phyloP scores from a whole-genome alignment of 2,888 invertebrate genomes.

The Deroplatys truncata region DNA sequence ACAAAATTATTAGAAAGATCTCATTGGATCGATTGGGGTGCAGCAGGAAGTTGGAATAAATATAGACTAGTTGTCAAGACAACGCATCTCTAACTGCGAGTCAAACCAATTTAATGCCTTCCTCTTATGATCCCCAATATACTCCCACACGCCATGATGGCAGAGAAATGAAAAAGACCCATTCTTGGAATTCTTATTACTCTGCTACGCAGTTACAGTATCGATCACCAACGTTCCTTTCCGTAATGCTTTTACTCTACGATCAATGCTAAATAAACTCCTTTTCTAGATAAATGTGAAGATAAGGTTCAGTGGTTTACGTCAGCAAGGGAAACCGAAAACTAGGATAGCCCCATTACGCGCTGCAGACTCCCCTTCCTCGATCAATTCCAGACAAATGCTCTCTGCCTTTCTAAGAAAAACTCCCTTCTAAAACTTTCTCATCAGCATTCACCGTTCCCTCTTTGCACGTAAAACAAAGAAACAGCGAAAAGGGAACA shows the following conservation, averaged over 20 bases:
- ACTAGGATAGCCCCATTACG: background rate
- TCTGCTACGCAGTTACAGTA: background rate
- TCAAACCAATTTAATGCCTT: background rate
- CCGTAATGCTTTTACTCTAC: background rate
- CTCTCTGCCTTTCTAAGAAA: background rate
- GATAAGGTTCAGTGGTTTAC: background rate
- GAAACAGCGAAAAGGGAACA: background rate
- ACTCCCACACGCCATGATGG: background rate
- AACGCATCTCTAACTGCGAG: background rate
- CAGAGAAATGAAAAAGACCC: background rate
- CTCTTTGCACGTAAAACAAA: background rate
- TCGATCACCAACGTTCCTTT: background rate
- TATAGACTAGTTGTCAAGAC: background rate
- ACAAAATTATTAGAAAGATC: background rate
- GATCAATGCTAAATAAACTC: background rate
- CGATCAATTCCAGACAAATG: background rate
- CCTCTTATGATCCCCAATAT: background rate
- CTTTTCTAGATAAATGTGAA: background rate
- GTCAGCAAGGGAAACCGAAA: background rate
- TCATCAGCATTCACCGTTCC: background rate
- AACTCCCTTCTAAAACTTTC: background rate
- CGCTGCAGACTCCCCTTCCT: background rate
- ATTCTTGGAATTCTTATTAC: background rate
- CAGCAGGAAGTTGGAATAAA: background rate
- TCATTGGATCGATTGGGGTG: background rate